Evolutionary conservation across 1,140 invertebrate genomes (phyloP), one percentile per base, ranked within the genome.

Genomic region (Telenomus remus): DNA sequence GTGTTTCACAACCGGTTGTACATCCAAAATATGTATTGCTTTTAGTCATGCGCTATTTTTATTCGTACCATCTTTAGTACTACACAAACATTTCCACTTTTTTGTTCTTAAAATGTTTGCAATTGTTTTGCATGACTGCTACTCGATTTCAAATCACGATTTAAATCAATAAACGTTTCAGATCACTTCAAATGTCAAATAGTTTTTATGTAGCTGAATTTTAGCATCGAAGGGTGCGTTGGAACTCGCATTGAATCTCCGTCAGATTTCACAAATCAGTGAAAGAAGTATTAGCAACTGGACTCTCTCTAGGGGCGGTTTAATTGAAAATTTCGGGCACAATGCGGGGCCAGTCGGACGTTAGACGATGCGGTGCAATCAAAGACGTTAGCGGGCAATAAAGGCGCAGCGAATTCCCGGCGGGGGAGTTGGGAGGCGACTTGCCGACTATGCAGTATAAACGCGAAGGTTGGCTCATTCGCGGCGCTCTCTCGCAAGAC

Each of bases 31-130:
- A 27, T 27, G n/a, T 85, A 84, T 85, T 74, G 79, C 79, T 84
- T 84, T 84, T 82, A 82, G 80, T 74, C 78, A n/a, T n/a, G n/a
- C 76, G 74, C 79, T 83, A 83, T 82, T 82, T 84, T 83, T 82
- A 82, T 82, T 78, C 34, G 34, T 10, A n/a, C n/a, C n/a, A n/a
- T n/a, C n/a, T n/a, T n/a, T n/a, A n/a, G n/a, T n/a, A n/a, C n/a
- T n/a, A n/a, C n/a, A n/a, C n/a, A n/a, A n/a, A n/a, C n/a, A n/a
- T n/a, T n/a, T n/a, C n/a, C n/a, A n/a, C n/a, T n/a, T n/a, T n/a
- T n/a, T n/a, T n/a, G n/a, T n/a, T n/a, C n/a, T n/a, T n/a, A n/a
- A n/a, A n/a, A n/a, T n/a, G n/a, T n/a, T n/a, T n/a, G n/a, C n/a
- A n/a, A n/a, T n/a, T n/a, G n/a, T n/a, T n/a, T n/a, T n/a, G n/a